Conservation (phyloP, 2,797 vertebrate genomes). For the Sebastes dallii region DNA sequence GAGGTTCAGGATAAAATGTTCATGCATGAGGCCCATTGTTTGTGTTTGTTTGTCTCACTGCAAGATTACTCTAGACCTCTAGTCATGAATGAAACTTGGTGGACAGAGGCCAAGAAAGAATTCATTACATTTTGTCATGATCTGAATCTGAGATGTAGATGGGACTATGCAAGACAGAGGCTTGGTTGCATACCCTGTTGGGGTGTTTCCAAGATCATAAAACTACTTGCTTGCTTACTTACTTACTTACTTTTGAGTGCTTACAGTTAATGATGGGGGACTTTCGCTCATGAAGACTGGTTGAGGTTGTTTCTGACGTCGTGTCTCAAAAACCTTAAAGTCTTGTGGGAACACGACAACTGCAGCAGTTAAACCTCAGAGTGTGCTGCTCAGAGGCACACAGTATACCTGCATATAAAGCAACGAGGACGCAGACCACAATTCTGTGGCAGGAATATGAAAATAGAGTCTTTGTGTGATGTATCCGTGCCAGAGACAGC, state of each 20-base stretch:
- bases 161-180: neutral
- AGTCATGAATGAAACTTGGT: neutral
- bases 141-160: neutral
- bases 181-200: neutral
- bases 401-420: neutral
- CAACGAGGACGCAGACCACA: neutral
- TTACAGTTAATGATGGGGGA: neutral
- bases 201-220: neutral
- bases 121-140: neutral
- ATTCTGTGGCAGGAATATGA: neutral
- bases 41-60: neutral
- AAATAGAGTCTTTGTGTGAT: neutral
- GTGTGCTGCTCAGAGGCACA: neutral
- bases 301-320: neutral
- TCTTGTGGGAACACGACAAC: neutral
- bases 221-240: neutral
- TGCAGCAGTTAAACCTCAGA: neutral
- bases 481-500: neutral
- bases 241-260: neutral
- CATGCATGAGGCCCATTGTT: neutral
- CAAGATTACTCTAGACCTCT: neutral
- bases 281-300: neutral
- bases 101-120: neutral
- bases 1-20: neutral
- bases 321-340: neutral